Conservation (phyloP, 23 tunicate species). For the Trididemnum clinides region DNA sequence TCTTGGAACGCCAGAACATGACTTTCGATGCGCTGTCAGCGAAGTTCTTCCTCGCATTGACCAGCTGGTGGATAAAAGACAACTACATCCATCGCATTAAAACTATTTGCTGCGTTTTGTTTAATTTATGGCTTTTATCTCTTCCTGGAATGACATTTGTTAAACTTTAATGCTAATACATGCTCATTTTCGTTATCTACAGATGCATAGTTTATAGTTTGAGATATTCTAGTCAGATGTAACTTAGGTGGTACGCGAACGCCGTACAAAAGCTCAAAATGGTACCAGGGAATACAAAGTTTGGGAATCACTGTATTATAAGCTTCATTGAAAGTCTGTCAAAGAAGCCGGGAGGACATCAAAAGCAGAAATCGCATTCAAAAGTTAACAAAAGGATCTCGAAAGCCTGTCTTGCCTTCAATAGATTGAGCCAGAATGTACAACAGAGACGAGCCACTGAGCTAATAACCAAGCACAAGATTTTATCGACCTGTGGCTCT, state of each 20-base stretch:
- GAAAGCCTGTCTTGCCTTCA: no score
- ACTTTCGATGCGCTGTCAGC: constrained; percentile 75
- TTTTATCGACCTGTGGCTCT: no score
- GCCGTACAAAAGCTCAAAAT: constrained; percentile 43
- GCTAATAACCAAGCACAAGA: no score
- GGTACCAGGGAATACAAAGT: constrained; percentile 52
- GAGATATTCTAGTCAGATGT: background rate
- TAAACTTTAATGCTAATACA: constrained; percentile 26
- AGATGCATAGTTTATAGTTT: constrained; percentile 5
- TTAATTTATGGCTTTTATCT: constrained; percentile 31
- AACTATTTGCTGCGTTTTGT: constrained; percentile 40
- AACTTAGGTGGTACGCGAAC: constrained; percentile 59
- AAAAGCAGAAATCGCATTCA: no score
- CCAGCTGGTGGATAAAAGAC: constrained; percentile 64
- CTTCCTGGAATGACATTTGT: constrained; percentile 15
- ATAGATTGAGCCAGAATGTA: no score
- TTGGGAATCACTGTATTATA: constrained; percentile 51
- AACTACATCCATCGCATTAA: constrained; percentile 66
- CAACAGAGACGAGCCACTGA: no score
- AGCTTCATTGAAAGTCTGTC: no score
- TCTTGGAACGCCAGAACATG: constrained; percentile 58
- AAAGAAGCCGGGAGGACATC: no score
- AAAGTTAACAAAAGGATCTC: no score
- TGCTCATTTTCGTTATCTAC: background rate
- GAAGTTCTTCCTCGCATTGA: constrained; percentile 62